Evolutionary conservation across 2,797 vertebrate species (phyloP).

Genomic region (Remorina albescens): DNA sequence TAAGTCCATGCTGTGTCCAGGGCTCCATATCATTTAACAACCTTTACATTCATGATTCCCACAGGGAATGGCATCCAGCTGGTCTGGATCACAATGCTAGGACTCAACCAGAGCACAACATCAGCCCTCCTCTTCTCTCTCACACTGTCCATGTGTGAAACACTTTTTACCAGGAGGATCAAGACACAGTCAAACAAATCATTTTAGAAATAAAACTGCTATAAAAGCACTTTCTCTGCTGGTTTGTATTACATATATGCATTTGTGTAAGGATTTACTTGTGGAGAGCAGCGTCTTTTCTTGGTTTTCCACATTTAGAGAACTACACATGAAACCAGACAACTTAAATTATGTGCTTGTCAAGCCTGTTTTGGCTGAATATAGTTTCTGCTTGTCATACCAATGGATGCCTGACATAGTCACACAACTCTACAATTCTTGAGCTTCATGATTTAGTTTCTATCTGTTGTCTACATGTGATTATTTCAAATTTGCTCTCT

Average conservation of each 20-base stretch:
- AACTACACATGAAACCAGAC: slow-evolving; percentile 64
- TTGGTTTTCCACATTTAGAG: slow-evolving; percentile 27
- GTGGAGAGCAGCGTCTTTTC: slow-evolving; percentile 7
- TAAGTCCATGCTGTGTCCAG: slow-evolving; percentile 85
- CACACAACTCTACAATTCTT: slow-evolving; percentile 26
- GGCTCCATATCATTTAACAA: slow-evolving; percentile 89
- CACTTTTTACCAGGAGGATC: slow-evolving; percentile 61
- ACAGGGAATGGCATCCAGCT: slow-evolving; percentile 88
- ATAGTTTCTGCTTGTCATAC: slow-evolving; percentile 72
- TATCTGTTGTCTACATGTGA: neutral
- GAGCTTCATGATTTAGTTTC: neutral
- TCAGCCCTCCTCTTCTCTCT: slow-evolving; percentile 76
- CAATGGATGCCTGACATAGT: slow-evolving; percentile 58
- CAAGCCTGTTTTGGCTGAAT: slow-evolving; percentile 73
- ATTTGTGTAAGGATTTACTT: slow-evolving; percentile 8
- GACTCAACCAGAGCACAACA: slow-evolving; percentile 81
- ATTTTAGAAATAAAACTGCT: slow-evolving; percentile 28
- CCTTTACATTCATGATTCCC: slow-evolving; percentile 88
- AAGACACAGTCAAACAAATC: slow-evolving; percentile 53
- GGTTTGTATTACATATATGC: slow-evolving; percentile 20
- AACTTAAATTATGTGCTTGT: slow-evolving; percentile 70
- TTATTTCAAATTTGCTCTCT: slow-evolving; percentile 8
- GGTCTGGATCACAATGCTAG: slow-evolving; percentile 83
- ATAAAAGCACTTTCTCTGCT: slow-evolving; percentile 22
- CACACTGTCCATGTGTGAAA: slow-evolving; percentile 62